Percentiles rank a stretch among this genome's conserved stretches.
phyloP scores from a whole-genome alignment of 2,888 invertebrate genomes.

The Aspidapion aeneum region DNA sequence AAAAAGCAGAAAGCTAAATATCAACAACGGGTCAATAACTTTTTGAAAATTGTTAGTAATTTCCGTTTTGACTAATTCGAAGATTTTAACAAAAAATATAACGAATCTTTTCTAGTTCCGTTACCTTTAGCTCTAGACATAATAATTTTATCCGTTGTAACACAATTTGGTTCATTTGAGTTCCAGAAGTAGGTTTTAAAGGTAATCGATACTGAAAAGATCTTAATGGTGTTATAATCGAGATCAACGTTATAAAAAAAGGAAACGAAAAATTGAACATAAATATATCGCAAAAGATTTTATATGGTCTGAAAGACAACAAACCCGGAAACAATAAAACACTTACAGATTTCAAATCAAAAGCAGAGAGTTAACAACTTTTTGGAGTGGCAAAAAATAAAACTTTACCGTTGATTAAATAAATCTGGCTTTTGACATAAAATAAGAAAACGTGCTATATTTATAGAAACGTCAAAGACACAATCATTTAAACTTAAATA shows the following conservation, averaged over 20 bases:
- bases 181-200: slow-evolving; percentile 56
- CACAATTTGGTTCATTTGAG: slow-evolving; percentile 58
- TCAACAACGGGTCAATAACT: slow-evolving; percentile 48
- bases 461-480: too few species aligned
- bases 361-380: too few species aligned
- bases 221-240: slow-evolving; percentile 49
- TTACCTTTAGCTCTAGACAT: slow-evolving; percentile 48
- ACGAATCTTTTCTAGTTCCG: slow-evolving; percentile 20
- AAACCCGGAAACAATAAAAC: too few species aligned
- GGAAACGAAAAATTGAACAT: slow-evolving; percentile 53
- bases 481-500: too few species aligned
- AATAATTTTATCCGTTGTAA: slow-evolving; percentile 57
- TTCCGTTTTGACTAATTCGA: slow-evolving; percentile 25
- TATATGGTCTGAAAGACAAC: slow-evolving; percentile 50
- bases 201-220: slow-evolving; percentile 60
- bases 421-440: too few species aligned
- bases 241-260: slow-evolving; percentile 55
- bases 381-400: too few species aligned
- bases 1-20: slow-evolving; percentile 48
- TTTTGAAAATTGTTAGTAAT: slow-evolving; percentile 33
- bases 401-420: too few species aligned
- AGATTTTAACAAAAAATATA: slow-evolving; percentile 18
- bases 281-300: slow-evolving; percentile 52
- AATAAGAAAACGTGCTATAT: too few species aligned
- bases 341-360: too few species aligned